A percentile compares a stretch with the other conserved stretches of the same genome.
These are phyloP conservation scores for Sesamia inferens DNA, from an alignment of 2,888 invertebrate species.

Conservation along the genomic window DNA sequence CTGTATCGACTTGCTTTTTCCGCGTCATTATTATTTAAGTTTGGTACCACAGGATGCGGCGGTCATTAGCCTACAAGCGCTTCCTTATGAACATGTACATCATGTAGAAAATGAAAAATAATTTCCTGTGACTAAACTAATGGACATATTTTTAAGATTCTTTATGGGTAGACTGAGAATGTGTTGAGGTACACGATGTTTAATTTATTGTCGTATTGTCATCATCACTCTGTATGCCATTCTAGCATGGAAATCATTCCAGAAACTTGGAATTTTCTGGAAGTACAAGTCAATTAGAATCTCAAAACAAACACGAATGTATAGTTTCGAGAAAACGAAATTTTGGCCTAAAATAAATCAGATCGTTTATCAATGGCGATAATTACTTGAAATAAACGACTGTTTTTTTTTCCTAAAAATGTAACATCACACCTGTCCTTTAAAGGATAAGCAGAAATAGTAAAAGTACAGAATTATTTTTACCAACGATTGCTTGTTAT, in stretches of 20 bases:
- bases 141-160: too few species aligned
- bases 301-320: slow-evolving; percentile 7
- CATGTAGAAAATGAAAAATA: too few species aligned
- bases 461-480: not conserved
- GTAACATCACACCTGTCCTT: not conserved
- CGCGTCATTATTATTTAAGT: too few species aligned
- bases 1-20: too few species aligned
- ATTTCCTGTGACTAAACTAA: too few species aligned
- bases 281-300: slow-evolving; percentile 12
- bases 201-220: too few species aligned
- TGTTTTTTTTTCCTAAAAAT: slow-evolving; percentile 36
- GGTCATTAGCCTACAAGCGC: too few species aligned
- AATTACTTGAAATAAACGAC: slow-evolving; percentile 32
- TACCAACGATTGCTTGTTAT: slow-evolving; percentile 1
- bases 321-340: not conserved
- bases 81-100: too few species aligned
- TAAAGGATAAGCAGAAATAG: not conserved
- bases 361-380: slow-evolving; percentile 6
- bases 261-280: not conserved
- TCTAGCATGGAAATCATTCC: not conserved
- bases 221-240: too few species aligned
- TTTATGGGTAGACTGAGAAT: too few species aligned
- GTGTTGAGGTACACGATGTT: too few species aligned
- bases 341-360: not conserved
- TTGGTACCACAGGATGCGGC: too few species aligned